Evolutionary conservation across 2,113 vertebrate genomes (phyloP).

Genomic region (Microtus pennsylvanicus): DNA sequence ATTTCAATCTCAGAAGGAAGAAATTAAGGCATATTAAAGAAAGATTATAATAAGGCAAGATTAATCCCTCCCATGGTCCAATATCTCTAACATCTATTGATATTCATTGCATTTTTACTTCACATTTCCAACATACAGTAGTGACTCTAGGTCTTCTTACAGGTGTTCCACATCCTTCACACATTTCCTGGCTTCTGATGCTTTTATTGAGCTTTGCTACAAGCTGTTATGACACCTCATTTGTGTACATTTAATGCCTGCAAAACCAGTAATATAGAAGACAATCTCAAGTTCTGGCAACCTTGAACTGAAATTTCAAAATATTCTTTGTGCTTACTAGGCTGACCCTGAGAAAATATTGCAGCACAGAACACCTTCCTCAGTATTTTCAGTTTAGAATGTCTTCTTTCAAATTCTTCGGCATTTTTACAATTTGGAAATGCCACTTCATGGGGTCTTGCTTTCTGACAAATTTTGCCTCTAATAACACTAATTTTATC

Average conservation of each 20-base stretch:
- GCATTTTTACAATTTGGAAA: background rate
- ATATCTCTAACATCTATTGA: background rate
- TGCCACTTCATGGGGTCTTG: background rate
- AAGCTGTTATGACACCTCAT: background rate
- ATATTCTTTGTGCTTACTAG: background rate
- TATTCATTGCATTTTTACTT: background rate
- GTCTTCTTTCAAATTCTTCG: background rate
- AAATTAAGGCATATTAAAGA: background rate
- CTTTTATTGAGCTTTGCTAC: background rate
- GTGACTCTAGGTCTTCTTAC: background rate
- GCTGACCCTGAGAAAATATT: background rate
- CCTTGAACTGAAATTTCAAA: background rate
- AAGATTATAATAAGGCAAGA: background rate
- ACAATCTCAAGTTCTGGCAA: background rate
- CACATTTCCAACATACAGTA: background rate
- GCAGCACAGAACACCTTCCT: fast-evolving
- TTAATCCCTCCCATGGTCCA: background rate
- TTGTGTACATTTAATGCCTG: background rate
- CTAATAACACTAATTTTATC: background rate
- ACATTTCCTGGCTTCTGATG: background rate
- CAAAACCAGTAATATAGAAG: background rate
- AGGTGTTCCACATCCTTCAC: background rate
- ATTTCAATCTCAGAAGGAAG: no score
- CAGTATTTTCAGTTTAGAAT: background rate
- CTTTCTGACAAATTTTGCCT: background rate